A percentile compares a stretch with the other conserved stretches of the same genome.
Conservation (phyloP, 2,888 invertebrate genomes). For the Cabera pusaria region DNA sequence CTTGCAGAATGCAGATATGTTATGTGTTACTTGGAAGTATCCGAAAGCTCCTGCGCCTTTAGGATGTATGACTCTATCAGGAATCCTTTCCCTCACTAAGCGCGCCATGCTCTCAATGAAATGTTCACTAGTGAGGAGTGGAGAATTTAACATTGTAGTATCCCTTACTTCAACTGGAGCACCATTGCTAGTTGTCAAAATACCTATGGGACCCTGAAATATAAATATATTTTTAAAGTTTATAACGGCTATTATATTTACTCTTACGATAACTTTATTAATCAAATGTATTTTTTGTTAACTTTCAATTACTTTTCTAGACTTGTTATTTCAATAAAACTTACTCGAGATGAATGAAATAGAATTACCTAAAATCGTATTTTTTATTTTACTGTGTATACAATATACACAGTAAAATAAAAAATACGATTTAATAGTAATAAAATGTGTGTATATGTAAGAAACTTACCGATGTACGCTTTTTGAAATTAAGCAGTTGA, state of each 20-base stretch:
- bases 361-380: no score
- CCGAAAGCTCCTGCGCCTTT: conserved; percentile 95
- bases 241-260: no score
- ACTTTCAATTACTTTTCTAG: no score
- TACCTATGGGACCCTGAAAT: conserved; percentile 13
- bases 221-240: no score
- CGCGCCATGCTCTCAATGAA: conserved; percentile 89
- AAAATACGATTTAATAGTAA: no score
- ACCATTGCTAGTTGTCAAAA: conserved; percentile 84
- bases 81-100: conserved; percentile 94
- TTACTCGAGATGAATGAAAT: no score
- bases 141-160: conserved; percentile 89
- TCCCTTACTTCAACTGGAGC: conserved; percentile 89
- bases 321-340: no score
- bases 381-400: no score
- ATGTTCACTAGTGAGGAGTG: conserved; percentile 90
- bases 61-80: conserved; percentile 96
- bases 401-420: no score
- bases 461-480: neutral
- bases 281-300: no score
- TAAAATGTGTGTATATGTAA: no score
- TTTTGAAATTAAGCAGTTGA: conserved; percentile 1
- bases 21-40: conserved; percentile 92
- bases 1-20: conserved; percentile 89
- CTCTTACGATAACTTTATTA: no score